phyloP scores from a whole-genome alignment of 2,113 vertebrate species.

The Seriola aureovittata region DNA sequence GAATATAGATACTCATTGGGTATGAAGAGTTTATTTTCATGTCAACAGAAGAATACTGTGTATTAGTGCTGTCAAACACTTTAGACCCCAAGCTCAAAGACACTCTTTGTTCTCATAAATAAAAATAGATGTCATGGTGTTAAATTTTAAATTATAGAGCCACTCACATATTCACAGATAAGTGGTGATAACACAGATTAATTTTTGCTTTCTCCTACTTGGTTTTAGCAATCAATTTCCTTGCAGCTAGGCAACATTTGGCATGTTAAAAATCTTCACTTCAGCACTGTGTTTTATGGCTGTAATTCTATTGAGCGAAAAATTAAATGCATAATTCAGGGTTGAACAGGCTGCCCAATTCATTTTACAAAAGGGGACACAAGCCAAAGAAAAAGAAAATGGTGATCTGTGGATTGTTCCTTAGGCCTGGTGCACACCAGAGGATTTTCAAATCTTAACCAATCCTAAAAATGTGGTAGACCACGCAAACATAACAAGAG shows the following conservation, averaged over 20 bases:
- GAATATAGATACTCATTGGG: slow-evolving; percentile 57
- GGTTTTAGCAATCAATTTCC: slow-evolving; percentile 32
- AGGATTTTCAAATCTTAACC: background rate
- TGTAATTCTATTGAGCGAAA: slow-evolving; percentile 49
- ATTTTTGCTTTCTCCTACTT: slow-evolving; percentile 25
- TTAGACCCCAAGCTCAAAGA: slow-evolving; percentile 13
- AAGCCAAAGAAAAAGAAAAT: slow-evolving; percentile 41
- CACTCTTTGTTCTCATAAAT: slow-evolving; percentile 16
- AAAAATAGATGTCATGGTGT: slow-evolving; percentile 16
- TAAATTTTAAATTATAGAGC: slow-evolving; percentile 31
- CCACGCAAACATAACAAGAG: no score
- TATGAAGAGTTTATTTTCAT: slow-evolving; percentile 63
- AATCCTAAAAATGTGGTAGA: background rate
- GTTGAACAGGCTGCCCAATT: slow-evolving; percentile 43
- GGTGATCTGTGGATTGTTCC: slow-evolving; percentile 19
- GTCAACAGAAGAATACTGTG: slow-evolving; percentile 46
- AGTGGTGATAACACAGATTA: slow-evolving; percentile 22
- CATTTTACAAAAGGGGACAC: slow-evolving; percentile 50
- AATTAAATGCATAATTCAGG: slow-evolving; percentile 62
- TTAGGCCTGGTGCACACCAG: background rate
- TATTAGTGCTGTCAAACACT: slow-evolving; percentile 31
- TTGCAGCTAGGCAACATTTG: slow-evolving; percentile 23
- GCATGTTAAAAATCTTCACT: slow-evolving; percentile 53
- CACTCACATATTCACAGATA: slow-evolving; percentile 21
- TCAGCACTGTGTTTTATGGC: slow-evolving; percentile 54